Base-by-base conservation (phyloP, 1,140 invertebrate species). In the Lepeophtheirus salmonis region DNA sequence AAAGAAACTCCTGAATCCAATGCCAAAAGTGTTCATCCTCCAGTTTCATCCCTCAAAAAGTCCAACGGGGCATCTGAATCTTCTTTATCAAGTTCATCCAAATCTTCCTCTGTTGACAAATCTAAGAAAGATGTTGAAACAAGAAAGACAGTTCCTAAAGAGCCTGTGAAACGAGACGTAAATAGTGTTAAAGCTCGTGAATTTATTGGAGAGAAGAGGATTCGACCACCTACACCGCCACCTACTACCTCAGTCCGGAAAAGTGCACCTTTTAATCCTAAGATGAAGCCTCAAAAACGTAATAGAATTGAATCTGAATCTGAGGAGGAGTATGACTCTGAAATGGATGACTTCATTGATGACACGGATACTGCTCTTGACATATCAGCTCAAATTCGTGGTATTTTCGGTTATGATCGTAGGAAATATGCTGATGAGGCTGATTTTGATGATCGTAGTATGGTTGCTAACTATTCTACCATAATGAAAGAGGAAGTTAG, bases 341-440 rank as follows among this genome's bases (percentile, higher is more conserved):
- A 66, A 48, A 64, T 66, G 64, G 66, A 66, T 25, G 66, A 65
- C 23, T 66, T 66, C 51, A 66, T 66, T 59, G 66, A 66, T 48
- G 66, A 66, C 59, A 62, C 62, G 1, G 66, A 65, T 20, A 56
- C 49, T 3, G 61, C 61, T 12, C 6, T 65, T 20, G 64, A 65
- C 52, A 58, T 63, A 41, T 63, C 61, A 4, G 63, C 56, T 12
- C 63, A 65, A 56, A 66, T 66, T 50, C 62, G 50, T 22, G 62
- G 54, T 23, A 64, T 66, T 53, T 66, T 66, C 62, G 63, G 64
- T 2, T 66, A 66, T 52, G 66, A 66, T 49, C 63, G 55, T 14
- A 48, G 24, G 17, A 63, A 55, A 49, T 66, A 63, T 65, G 13
- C 61, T 62, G 64, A 61, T 54, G 64, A 63, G 25, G 64, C 63